Evolutionary conservation across 2,797 vertebrate species (phyloP).

Genomic region (Sorex maritimensis): DNA sequence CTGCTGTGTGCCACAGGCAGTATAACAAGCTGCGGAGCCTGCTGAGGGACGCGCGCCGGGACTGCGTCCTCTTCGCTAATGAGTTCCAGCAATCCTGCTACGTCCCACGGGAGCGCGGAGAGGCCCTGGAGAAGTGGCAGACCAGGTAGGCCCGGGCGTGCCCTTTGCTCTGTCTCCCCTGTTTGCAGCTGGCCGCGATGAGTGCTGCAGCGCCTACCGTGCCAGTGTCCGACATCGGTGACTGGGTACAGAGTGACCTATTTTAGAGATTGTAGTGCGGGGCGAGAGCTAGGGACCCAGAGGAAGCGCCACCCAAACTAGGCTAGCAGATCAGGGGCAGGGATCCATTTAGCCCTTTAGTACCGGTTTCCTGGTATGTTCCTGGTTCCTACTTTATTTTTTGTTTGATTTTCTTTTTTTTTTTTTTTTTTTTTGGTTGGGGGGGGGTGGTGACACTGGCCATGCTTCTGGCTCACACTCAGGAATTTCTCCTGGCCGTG

Average conservation of each 20-base stretch:
- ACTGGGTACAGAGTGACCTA: not conserved
- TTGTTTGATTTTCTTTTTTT: no score
- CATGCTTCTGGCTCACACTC: no score
- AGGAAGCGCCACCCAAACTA: no score
- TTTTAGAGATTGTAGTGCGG: not conserved
- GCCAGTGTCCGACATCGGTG: not conserved
- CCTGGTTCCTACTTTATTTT: no score
- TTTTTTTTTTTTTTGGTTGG: no score
- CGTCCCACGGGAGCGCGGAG: constrained; percentile 94
- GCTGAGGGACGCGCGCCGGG: constrained; percentile 94
- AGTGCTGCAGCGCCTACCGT: not conserved
- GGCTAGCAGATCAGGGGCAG: no score
- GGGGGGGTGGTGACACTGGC: no score
- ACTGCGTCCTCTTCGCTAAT: constrained; percentile 96
- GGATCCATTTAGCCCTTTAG: no score
- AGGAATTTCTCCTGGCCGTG: no score
- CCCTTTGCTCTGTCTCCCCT: not conserved
- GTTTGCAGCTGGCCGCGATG: not conserved
- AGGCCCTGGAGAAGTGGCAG: constrained; percentile 96
- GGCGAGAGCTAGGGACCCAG: no score
- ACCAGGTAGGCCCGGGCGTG: constrained; percentile 91
- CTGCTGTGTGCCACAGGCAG: constrained; percentile 90
- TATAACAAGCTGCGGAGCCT: constrained; percentile 95
- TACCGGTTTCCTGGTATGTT: no score
- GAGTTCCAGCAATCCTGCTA: constrained; percentile 96